Base-by-base conservation (phyloP, 1,140 invertebrate species). In the Rhizoglyphus robini region DNA sequence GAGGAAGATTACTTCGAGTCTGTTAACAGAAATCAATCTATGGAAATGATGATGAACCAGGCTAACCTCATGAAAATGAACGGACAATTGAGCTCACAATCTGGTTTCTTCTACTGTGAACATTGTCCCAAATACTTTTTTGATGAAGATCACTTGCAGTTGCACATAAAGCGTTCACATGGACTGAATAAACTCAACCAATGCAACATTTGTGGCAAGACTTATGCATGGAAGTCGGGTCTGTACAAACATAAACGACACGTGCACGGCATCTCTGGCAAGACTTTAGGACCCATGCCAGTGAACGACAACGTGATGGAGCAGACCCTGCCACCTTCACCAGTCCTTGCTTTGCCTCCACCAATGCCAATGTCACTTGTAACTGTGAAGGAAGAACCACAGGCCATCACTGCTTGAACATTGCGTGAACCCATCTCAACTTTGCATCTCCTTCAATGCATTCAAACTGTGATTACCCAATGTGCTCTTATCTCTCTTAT, bases 241-340 rank as follows among this genome's bases (percentile, higher is more conserved):
- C 29, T 63, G 15, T 63, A 63, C 34, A 63, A 63, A 34, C 61
- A 63, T 25, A 63, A 60, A 46, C 58, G 58, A 27, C 58, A 60
- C 27, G 58, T 60, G 1, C 58, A 60, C 18, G 36, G 36, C 36
- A 11, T 41, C 36, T 41, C 8, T 11, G 36, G 36, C 36, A 41
- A 11, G 18, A 41, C 18, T 41, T 41, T 41, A 41, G 18, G 36
- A 8, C 36, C 36, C 36, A n/a, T n/a, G n/a, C n/a, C n/a, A n/a
- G n/a, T n/a, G n/a, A n/a, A n/a, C n/a, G n/a, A n/a, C n/a, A n/a
- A n/a, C n/a, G n/a, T n/a, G n/a, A n/a, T n/a, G n/a, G n/a, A n/a
- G n/a, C n/a, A n/a, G n/a, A n/a, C n/a, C n/a, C n/a, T n/a, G n/a
- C n/a, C n/a, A n/a, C n/a, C n/a, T n/a, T n/a, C n/a, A n/a, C n/a